Percentiles rank a stretch among this genome's conserved stretches.
phyloP scores from a whole-genome alignment of 2,113 vertebrate species.

The Pygoscelis antarcticus region DNA sequence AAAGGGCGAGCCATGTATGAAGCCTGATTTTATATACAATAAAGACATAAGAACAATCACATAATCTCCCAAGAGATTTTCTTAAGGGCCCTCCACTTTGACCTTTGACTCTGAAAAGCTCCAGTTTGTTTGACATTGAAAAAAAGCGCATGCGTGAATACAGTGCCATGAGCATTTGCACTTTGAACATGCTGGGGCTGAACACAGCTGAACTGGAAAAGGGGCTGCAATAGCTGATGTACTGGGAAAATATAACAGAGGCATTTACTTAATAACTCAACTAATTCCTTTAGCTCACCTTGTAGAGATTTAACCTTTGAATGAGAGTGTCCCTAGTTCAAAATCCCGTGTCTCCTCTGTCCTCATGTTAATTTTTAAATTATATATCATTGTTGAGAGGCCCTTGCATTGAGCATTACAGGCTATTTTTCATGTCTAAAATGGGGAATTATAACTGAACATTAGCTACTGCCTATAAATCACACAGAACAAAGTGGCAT shows the following conservation, averaged over 20 bases:
- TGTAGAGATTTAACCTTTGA: constrained; percentile 72
- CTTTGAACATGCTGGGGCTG: constrained; percentile 62
- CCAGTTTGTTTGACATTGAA: constrained; percentile 30
- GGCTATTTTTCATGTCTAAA: constrained; percentile 72
- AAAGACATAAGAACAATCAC: constrained; percentile 42
- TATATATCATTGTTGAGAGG: constrained; percentile 73
- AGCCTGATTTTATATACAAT: constrained; percentile 22
- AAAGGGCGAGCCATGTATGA: background rate
- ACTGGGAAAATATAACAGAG: constrained; percentile 30
- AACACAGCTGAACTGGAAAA: constrained; percentile 57
- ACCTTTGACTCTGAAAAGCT: constrained; percentile 36
- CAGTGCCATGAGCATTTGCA: constrained; percentile 48
- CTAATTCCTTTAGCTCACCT: constrained; percentile 69
- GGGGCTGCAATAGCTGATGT: constrained; percentile 27
- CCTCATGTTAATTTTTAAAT: constrained; percentile 80
- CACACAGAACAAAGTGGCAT: constrained; percentile 12
- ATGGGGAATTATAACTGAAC: constrained; percentile 71
- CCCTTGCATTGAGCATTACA: constrained; percentile 61
- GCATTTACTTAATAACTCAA: constrained; percentile 67
- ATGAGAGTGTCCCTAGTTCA: constrained; percentile 70
- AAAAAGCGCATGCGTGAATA: constrained; percentile 31
- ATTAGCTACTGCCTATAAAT: constrained; percentile 57
- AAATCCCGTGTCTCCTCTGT: constrained; percentile 64
- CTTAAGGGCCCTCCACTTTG: background rate
- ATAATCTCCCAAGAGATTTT: constrained; percentile 14